Percentiles rank a stretch among this genome's conserved stretches.
Conservation (phyloP, 2,113 vertebrate genomes). For the Muntiacus reevesi region DNA sequence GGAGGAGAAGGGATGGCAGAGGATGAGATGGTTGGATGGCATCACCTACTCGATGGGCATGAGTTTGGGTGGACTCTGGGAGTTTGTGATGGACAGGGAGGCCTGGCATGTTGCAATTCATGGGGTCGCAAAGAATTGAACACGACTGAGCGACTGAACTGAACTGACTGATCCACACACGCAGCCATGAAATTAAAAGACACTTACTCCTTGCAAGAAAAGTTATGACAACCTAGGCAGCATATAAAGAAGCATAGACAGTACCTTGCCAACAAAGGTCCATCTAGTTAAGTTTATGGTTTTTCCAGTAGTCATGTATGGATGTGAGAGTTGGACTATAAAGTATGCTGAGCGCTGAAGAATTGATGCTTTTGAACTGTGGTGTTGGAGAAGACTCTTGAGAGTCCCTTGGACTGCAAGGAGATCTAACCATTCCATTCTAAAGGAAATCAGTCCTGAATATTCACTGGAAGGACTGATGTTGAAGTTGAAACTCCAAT, state of each 20-base stretch:
- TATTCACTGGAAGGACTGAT: background rate
- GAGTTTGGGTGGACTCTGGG: background rate
- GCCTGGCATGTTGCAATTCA: fast-evolving
- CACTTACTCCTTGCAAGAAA: background rate
- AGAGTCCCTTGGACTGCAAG: background rate
- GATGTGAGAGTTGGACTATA: background rate
- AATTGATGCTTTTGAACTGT: background rate
- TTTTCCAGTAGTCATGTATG: background rate
- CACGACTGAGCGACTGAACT: background rate
- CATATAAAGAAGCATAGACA: background rate
- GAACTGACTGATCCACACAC: background rate
- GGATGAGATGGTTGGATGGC: background rate
- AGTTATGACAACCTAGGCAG: background rate
- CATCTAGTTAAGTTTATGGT: background rate
- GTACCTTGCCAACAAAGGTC: background rate
- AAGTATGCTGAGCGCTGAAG: background rate
- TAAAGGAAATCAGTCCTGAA: background rate
- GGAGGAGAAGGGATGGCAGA: background rate
- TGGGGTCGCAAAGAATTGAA: fast-evolving
- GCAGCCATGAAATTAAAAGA: background rate
- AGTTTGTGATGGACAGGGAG: background rate
- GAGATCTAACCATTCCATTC: background rate
- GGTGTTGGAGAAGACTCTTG: background rate
- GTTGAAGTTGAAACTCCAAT: background rate
- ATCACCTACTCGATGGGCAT: background rate